Conservation (phyloP, 2,113 vertebrate species). For the Hippolais icterina region DNA sequence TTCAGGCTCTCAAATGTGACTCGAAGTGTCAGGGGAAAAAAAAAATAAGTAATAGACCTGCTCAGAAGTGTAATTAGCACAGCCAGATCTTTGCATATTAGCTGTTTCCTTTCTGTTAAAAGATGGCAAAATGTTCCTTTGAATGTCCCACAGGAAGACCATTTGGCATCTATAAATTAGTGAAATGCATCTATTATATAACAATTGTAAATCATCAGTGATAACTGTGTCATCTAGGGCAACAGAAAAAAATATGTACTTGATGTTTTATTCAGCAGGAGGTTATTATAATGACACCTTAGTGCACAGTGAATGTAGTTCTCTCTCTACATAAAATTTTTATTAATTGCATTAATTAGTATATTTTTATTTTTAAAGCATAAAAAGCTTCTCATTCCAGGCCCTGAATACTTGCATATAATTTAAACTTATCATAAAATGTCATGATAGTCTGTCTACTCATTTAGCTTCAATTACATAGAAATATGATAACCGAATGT, state of each 20-base stretch:
- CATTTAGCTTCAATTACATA: constrained; percentile 1
- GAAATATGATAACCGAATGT: neutral
- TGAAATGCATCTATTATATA: neutral
- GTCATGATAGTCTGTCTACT: neutral
- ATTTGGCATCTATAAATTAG: constrained; percentile 20
- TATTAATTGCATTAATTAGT: constrained; percentile 54
- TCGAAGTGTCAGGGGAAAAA: accelerated
- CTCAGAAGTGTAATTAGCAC: neutral
- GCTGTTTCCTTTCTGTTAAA: neutral
- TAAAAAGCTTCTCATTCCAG: neutral
- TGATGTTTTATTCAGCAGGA: constrained; percentile 50
- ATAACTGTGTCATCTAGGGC: neutral
- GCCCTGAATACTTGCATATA: neutral
- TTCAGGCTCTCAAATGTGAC: neutral
- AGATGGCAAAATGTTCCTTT: neutral
- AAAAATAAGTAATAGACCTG: neutral
- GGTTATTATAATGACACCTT: constrained; percentile 23
- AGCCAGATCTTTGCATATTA: neutral
- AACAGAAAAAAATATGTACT: constrained; percentile 13
- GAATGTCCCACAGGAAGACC: neutral
- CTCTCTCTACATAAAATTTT: neutral
- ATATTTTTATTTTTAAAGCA: constrained; percentile 38
- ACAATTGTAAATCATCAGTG: neutral
- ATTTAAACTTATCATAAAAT: constrained; percentile 15
- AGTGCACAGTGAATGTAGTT: neutral